Conservation (phyloP, 2,113 vertebrate genomes). For the Carettochelys insculpta region DNA sequence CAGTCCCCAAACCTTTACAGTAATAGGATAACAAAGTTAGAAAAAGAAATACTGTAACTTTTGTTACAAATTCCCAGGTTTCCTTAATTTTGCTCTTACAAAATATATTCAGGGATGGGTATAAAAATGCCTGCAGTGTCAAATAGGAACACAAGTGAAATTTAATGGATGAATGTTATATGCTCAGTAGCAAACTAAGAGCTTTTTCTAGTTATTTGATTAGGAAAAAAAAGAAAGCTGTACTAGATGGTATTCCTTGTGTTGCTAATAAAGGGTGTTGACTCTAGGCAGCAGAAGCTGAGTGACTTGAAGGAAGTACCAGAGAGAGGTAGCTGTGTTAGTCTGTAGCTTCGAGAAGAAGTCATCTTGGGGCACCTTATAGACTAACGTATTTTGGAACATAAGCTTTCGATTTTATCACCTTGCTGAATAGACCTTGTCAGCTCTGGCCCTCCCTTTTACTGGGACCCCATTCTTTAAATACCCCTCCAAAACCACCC, state of each 20-base stretch:
- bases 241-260: background rate
- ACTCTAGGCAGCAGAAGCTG: constrained; percentile 21
- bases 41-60: background rate
- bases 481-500: no score
- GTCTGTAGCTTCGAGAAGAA: no score
- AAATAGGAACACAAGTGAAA: background rate
- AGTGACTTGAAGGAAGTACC: no score
- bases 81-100: background rate
- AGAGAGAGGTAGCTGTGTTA: no score
- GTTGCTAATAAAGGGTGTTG: background rate
- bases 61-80: background rate
- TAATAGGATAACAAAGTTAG: background rate
- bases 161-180: background rate
- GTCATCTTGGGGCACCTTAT: no score
- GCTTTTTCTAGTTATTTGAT: background rate
- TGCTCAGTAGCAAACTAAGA: background rate
- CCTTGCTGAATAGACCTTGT: no score
- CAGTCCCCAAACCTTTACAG: background rate
- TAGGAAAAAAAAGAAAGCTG: no score
- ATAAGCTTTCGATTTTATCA: no score
- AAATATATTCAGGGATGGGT: background rate
- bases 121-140: background rate
- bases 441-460: no score
- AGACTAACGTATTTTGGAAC: no score
- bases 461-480: no score